These are phyloP conservation scores for Philaethria dido DNA, from an alignment of 2,888 invertebrate species.

Conservation along the genomic window DNA sequence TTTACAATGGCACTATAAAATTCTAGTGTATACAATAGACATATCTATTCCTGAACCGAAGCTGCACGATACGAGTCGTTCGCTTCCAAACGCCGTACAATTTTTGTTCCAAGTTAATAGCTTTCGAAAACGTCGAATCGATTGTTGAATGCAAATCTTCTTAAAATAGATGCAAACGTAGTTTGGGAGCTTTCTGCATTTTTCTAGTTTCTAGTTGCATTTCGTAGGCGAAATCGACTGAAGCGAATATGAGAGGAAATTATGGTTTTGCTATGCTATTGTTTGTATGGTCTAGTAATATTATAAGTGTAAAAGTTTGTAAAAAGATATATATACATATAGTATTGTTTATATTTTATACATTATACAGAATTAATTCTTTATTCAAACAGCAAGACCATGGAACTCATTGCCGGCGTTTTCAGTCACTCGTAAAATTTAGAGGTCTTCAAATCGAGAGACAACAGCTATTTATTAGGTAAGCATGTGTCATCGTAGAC, in stretches of 20 bases:
- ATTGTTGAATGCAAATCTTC: slow-evolving; percentile 23
- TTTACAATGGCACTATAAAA: no score
- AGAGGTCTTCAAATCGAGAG: no score
- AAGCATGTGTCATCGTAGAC: no score
- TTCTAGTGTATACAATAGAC: neutral
- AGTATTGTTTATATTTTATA: no score
- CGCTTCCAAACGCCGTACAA: slow-evolving; percentile 11
- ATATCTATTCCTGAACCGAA: neutral
- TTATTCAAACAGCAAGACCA: no score
- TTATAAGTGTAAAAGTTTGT: no score
- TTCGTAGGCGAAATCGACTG: neutral
- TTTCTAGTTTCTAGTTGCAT: slow-evolving; percentile 8
- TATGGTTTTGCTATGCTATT: neutral
- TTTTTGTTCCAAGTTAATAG: slow-evolving; percentile 18
- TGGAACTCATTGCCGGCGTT: no score
- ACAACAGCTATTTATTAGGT: no score
- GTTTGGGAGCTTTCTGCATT: neutral
- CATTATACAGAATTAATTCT: no score
- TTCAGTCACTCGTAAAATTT: no score
- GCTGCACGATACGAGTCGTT: neutral
- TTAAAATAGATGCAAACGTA: slow-evolving; percentile 15
- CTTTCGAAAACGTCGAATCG: slow-evolving; percentile 21
- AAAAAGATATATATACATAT: no score
- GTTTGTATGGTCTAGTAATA: no score
- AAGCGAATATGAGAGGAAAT: neutral